Percentiles rank a stretch among this genome's conserved stretches.
These are phyloP conservation scores for Mesocentrotus franciscanus DNA, from an alignment of 53 echinoderm and acorn worm species.

Conservation along the genomic window DNA sequence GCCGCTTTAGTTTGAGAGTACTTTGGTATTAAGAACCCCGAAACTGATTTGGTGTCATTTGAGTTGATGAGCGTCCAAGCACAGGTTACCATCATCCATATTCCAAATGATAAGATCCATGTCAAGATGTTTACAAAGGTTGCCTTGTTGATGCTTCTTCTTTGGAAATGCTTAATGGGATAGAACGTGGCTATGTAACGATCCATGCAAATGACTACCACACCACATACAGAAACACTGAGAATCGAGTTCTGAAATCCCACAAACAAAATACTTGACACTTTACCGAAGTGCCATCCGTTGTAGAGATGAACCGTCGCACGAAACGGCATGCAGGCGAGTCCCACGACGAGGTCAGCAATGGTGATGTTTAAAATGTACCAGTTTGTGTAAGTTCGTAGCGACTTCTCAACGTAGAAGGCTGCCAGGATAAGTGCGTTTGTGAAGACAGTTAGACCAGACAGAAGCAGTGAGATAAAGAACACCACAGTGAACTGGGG, in stretches of 20 bases:
- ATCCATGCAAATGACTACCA: slow-evolving; percentile 32
- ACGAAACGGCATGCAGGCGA: slow-evolving; percentile 22
- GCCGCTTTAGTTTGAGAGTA: not conserved
- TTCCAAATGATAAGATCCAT: not conserved
- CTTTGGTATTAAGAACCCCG: not conserved
- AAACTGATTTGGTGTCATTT: too few species aligned
- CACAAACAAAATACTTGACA: not conserved
- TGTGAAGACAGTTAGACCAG: not conserved
- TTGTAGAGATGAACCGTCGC: not conserved
- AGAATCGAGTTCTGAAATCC: slow-evolving; percentile 20
- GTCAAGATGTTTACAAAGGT: not conserved
- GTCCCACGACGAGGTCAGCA: slow-evolving; percentile 28
- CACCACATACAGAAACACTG: slow-evolving; percentile 2
- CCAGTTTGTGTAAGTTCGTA: slow-evolving; percentile 26
- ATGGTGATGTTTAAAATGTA: slow-evolving; percentile 25
- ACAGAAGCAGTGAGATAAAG: not conserved
- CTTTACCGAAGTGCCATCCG: not conserved
- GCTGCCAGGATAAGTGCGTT: slow-evolving; percentile 18
- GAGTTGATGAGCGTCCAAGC: not conserved
- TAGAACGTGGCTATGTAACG: slow-evolving; percentile 46
- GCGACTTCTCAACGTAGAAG: not conserved
- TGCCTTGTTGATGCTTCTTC: not conserved
- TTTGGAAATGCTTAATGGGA: slow-evolving; percentile 7
- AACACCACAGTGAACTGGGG: not conserved
- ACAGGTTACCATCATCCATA: not conserved